phyloP scores from a whole-genome alignment of 2,113 vertebrate genomes.

The Urocolius indicus region DNA sequence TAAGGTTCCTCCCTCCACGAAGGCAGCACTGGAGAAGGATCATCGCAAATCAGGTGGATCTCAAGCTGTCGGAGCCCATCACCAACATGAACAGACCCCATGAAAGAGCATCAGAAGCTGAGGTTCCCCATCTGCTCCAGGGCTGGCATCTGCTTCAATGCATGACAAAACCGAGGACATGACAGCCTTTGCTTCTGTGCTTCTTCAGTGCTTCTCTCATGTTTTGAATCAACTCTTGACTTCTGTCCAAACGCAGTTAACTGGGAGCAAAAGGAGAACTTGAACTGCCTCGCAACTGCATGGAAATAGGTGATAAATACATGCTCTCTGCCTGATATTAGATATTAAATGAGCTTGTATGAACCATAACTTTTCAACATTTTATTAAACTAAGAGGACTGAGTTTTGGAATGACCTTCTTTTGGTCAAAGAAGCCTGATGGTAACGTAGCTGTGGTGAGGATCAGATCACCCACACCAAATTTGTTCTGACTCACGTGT shows the following conservation, averaged over 20 bases:
- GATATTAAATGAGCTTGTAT: conserved; percentile 43
- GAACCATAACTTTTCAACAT: conserved; percentile 66
- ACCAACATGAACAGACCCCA: background rate
- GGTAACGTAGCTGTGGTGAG: conserved; percentile 47
- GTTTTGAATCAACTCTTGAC: conserved; percentile 74
- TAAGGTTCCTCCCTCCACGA: background rate
- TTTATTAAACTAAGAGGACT: conserved; percentile 68
- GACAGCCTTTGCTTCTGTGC: conserved; percentile 48
- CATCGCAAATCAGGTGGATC: background rate
- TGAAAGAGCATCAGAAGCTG: background rate
- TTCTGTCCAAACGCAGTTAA: conserved; percentile 56
- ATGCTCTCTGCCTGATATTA: conserved; percentile 16
- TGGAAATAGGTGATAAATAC: conserved; percentile 73
- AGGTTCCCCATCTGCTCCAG: background rate
- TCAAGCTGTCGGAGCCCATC: background rate
- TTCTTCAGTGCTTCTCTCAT: conserved; percentile 62
- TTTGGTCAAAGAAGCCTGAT: conserved; percentile 26
- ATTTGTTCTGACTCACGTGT: conserved; percentile 51
- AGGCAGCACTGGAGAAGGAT: background rate
- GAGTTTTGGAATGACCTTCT: conserved; percentile 40
- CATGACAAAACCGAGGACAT: conserved; percentile 9
- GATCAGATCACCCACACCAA: conserved; percentile 43
- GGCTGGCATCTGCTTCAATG: conserved; percentile 20
- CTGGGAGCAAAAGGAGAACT: conserved; percentile 50
- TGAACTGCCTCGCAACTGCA: conserved; percentile 59